Base-by-base conservation (phyloP, 2,888 invertebrate species). In the Chymomyza fuscimana region DNA sequence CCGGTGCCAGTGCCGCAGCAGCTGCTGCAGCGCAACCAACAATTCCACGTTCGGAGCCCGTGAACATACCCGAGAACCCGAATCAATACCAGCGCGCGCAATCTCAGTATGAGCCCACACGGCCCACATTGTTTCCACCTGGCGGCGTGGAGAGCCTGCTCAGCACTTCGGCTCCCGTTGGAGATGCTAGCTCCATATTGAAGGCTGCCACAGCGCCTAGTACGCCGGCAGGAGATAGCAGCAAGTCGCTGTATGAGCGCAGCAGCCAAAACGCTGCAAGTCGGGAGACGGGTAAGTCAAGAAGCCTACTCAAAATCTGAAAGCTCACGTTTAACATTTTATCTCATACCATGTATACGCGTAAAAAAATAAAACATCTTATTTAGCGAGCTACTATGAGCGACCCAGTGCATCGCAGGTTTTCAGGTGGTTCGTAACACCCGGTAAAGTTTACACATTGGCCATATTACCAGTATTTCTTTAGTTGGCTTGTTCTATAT, bases 1-100 rank as follows among this genome's bases (percentile, higher is more conserved):
- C 7, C 1, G 32, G 32, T 32, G 5, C 32, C 32, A 9, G 32
- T 9, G 72, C 91, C 1, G 62, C 68, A 6, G 59, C 66, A 0
- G 79, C 75, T 5, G 92, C 62, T 19, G 76, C 72, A 36, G 72
- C 71, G 25, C 79, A 74, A 63, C 81, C 82, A 0, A 67, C 72
- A 90, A 93, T 0, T 0, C 74, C 59, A 50, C 93, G 94, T 1
- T 94, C 95, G 72, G 93, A 94, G 2, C 95, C 95, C 5, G 93
- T 95, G 19, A 93, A 95, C 78, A 94, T 95, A 56, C 95, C 95
- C 0, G 91, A 91, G 54, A 76, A 81, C 50, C 70, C 92, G 50
- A 76, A 86, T 1, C 58, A 81, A 0, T 92, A 90, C 58, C 78
- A 77, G 63, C 88, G 91, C 15, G 84, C 91, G 40, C 89, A 90